Base-by-base conservation (phyloP, 1,140 invertebrate species). In the Aphelinus atriplicis region DNA sequence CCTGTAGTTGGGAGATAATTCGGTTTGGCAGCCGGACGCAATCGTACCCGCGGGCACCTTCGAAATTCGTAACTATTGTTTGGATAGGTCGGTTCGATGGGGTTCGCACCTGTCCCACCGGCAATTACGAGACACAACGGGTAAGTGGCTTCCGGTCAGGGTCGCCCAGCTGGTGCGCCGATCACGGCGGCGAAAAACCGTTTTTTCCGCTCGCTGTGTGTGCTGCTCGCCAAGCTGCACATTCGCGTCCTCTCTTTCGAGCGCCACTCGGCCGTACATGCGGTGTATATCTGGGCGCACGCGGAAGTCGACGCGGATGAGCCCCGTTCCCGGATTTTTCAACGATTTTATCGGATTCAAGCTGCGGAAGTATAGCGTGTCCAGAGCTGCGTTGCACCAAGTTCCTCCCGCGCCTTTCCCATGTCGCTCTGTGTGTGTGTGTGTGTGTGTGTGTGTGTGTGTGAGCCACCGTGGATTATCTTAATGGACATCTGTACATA, bases 101-200 rank as follows among this genome's bases (percentile, higher is more conserved):
- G 26, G 26, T 26, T 26, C 71, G 47, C 80, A 81, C 75, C 79
- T 81, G 81, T 26, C 26, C 26, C 26, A 26, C 67, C 64, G 60
- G 65, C 56, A 78, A 81, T 78, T 78, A 62, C 43, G 61, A 72
- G 26, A 26, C 26, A 26, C 26, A 26, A 26, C 26, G 26, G 48
- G 51, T 64, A 60, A 63, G 71, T 60, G 73, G 70, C 78, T 80
- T 81, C 81, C 80, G 80, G 79, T 75, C 58, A 26, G 26, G 26
- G 46, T 61, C 62, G 51, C 47, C 53, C 51, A 56, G 66, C 62
- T 68, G 72, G 64, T 62, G 64, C 26, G 26, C 26, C 26, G 26
- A 26, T 26, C 26, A 26, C 26, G 26, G 26, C 65, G 42, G n/a
- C 65, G 65, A 61, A 73, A 73, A 73, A 73, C 57, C 56, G 64